These are phyloP conservation scores for Cabera pusaria DNA, from an alignment of 2,888 invertebrate species.

Conservation along the genomic window DNA sequence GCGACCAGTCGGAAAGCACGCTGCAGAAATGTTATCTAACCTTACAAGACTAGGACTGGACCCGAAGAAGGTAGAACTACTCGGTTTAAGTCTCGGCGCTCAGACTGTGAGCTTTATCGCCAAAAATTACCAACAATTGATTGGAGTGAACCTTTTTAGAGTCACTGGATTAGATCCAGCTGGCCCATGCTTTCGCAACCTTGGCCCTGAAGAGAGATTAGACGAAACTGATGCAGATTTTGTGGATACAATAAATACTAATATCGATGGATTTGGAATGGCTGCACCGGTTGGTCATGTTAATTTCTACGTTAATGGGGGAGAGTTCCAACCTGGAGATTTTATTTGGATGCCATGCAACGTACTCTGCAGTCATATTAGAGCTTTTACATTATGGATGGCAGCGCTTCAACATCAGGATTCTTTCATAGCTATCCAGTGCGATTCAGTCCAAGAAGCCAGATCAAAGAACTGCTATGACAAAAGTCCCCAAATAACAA, in stretches of 20 bases:
- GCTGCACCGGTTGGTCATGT: constrained; percentile 63
- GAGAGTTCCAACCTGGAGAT: constrained; percentile 57
- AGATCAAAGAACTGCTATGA: constrained; percentile 47
- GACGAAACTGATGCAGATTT: constrained; percentile 63
- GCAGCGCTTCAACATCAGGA: constrained; percentile 46
- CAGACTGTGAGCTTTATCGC: constrained; percentile 64
- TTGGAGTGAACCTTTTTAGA: constrained; percentile 54
- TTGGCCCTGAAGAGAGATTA: constrained; percentile 55
- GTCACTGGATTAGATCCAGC: constrained; percentile 59
- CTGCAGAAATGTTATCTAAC: constrained; percentile 56
- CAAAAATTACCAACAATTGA: constrained; percentile 49
- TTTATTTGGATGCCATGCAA: constrained; percentile 45
- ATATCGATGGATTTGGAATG: constrained; percentile 64
- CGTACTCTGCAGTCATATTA: constrained; percentile 48
- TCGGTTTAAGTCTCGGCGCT: constrained; percentile 61
- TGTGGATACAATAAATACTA: constrained; percentile 57
- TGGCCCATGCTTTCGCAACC: constrained; percentile 65
- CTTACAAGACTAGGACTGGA: constrained; percentile 53
- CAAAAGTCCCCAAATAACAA: constrained; percentile 44
- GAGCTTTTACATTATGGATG: constrained; percentile 47
- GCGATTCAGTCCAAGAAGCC: constrained; percentile 53
- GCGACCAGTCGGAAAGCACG: constrained; percentile 50
- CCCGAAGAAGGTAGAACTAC: constrained; percentile 53
- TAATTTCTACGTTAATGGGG: constrained; percentile 67
- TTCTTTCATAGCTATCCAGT: constrained; percentile 50